Percentiles rank a stretch among this genome's conserved stretches.
These are phyloP conservation scores for Pinctada fucata DNA, from an alignment of 2,888 invertebrate species.

Conservation along the genomic window DNA sequence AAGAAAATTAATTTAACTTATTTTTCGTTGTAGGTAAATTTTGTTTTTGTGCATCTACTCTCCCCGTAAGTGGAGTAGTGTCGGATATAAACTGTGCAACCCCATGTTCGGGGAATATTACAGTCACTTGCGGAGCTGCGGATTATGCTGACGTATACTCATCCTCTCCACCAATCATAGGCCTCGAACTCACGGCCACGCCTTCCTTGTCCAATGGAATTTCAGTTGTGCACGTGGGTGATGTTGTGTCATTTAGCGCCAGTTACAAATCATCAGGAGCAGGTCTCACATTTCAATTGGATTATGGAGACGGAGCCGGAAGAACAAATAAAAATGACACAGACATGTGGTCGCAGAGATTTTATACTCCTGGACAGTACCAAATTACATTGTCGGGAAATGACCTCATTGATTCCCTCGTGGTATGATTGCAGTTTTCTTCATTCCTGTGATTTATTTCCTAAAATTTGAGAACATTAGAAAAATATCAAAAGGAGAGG, in stretches of 20 bases:
- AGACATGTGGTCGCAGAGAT: slow-evolving; percentile 55
- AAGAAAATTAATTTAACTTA: too few relatives aligned
- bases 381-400: slow-evolving; percentile 62
- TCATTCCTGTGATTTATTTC: too few relatives aligned
- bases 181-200: slow-evolving; percentile 26
- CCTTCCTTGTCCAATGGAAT: neutral
- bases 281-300: slow-evolving; percentile 61
- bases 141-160: slow-evolving; percentile 56
- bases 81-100: slow-evolving; percentile 41
- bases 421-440: slow-evolving; percentile 53
- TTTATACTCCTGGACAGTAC: slow-evolving; percentile 66
- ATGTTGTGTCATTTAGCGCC: slow-evolving; percentile 36
- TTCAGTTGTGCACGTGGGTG: slow-evolving; percentile 25
- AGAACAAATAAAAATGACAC: slow-evolving; percentile 57
- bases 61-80: slow-evolving; percentile 26
- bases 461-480: too few relatives aligned
- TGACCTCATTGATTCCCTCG: slow-evolving; percentile 55
- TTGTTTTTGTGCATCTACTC: slow-evolving; percentile 56
- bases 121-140: slow-evolving; percentile 54
- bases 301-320: slow-evolving; percentile 71
- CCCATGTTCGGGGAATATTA: slow-evolving; percentile 51
- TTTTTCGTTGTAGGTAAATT: slow-evolving; percentile 46
- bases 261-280: slow-evolving; percentile 39
- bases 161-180: slow-evolving; percentile 49
- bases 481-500: too few relatives aligned